These are phyloP conservation scores for Daphoenositta chrysoptera DNA, from an alignment of 2,113 vertebrate genomes.

Conservation along the genomic window DNA sequence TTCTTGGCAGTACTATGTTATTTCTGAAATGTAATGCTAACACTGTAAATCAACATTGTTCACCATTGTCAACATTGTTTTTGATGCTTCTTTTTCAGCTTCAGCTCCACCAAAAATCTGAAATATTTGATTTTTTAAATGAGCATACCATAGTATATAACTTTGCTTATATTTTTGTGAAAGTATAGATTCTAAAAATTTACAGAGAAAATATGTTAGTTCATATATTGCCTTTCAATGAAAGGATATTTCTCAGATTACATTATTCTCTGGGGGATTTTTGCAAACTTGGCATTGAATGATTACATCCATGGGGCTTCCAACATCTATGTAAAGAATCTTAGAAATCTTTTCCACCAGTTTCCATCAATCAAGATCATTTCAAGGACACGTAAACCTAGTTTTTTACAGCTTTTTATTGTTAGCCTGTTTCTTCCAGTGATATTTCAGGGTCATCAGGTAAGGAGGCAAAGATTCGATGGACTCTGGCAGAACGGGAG, in stretches of 20 bases:
- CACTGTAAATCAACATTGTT: not conserved
- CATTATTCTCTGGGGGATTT: not conserved
- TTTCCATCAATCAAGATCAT: not conserved
- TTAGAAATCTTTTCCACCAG: not conserved
- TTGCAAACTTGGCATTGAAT: not conserved
- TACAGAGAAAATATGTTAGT: not conserved
- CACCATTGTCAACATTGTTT: not conserved
- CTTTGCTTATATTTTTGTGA: not conserved
- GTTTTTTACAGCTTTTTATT: not conserved
- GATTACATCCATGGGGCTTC: not conserved
- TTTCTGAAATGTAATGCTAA: not conserved
- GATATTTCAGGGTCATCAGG: not conserved
- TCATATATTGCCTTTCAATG: not conserved
- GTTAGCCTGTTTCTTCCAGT: not conserved
- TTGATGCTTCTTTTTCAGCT: not conserved
- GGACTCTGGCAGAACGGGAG: not conserved
- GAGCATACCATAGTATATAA: not conserved
- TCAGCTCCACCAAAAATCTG: not conserved
- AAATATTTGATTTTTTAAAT: not conserved
- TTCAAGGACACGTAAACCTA: not conserved
- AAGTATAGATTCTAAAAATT: not conserved
- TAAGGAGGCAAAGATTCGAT: not conserved
- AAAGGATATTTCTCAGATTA: not conserved
- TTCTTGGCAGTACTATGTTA: not conserved
- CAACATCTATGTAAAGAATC: not conserved